A percentile compares a stretch with the other conserved stretches of the same genome.
These are phyloP conservation scores for Lamprologus callipterus DNA, from an alignment of 2,113 vertebrate species.

Conservation along the genomic window DNA sequence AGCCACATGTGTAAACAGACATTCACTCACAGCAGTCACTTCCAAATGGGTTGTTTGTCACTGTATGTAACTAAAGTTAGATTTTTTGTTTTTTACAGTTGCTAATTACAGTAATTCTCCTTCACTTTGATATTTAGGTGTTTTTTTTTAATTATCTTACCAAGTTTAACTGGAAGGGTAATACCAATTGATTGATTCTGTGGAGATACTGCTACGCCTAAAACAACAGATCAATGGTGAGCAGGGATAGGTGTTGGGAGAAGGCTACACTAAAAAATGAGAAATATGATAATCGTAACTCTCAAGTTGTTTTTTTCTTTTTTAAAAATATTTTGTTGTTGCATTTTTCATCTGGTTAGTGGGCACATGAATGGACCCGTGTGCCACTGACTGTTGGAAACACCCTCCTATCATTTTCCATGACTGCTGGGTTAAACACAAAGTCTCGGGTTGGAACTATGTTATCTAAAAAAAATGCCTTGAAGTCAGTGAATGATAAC, in stretches of 20 bases:
- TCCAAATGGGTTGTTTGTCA: not conserved
- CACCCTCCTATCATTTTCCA: not conserved
- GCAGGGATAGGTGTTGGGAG: not conserved
- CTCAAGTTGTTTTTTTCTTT: not conserved
- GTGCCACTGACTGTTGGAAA: not conserved
- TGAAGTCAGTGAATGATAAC: not conserved
- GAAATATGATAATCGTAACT: not conserved
- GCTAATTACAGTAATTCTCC: not conserved
- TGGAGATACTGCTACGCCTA: not conserved
- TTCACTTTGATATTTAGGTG: not conserved
- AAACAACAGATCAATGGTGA: not conserved
- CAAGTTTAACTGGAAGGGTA: not conserved
- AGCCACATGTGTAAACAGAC: not conserved
- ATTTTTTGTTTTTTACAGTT: not conserved
- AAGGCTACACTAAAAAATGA: not conserved
- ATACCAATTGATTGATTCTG: not conserved
- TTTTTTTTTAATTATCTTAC: accelerated
- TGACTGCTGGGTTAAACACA: not conserved
- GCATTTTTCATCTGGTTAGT: not conserved
- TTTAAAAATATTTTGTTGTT: not conserved
- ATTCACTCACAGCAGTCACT: not conserved
- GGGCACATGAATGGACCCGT: not conserved
- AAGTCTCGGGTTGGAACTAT: not conserved
- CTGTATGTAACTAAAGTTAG: not conserved
- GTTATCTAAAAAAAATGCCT: not conserved